Evolutionary conservation across 2,113 vertebrate species (phyloP), one percentile per base, ranked within the genome.

Genomic region (Gymnocephalus cernua): DNA sequence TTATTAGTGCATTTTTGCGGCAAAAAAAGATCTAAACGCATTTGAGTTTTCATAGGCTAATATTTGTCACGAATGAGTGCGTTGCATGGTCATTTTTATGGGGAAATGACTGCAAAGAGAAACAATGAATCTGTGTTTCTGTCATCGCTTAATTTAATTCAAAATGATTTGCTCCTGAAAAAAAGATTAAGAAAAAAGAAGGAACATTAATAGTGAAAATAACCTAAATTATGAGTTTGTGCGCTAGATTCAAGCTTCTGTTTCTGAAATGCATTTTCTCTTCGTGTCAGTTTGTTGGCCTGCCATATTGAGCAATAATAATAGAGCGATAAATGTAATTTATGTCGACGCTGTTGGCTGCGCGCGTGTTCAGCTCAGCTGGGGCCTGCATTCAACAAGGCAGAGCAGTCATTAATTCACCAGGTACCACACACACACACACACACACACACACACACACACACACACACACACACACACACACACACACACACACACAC

Each of bases 391-490:
- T 70, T 82, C 76, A 79, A 85, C 77, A 48, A 86, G 66, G 82
- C 88, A 83, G 77, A 86, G 74, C 59, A 57, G 87, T 90, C 90
- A 90, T 93, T 93, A 91, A 92, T 93, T 90, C 85, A 86, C 75
- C 90, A 90, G 87, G 89, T 89, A 93, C 69, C 80, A 41, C 68
- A 63, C 85, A 71, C 66, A 54, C 74, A 75, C 72, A 67, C 57
- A 59, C 63, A 50, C 79, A 77, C 61, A 50, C 77, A 57, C 76
- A 53, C 63, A 21, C 77, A 68, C 68, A 59, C 61, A 64, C 74
- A 67, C 69, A 32, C 73, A 45, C 78, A 82, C 83, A 69, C 32
- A 32, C 32, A 32, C 32, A 32, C 32, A 32, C 32, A 32, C 32
- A 32, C 32, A 32, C 32, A 32, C 32, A 32, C 32, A 32, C 32